A percentile compares a stretch with the other conserved stretches of the same genome.
Evolutionary conservation across 2,113 vertebrate genomes (phyloP).

Genomic region (Vimba vimba): DNA sequence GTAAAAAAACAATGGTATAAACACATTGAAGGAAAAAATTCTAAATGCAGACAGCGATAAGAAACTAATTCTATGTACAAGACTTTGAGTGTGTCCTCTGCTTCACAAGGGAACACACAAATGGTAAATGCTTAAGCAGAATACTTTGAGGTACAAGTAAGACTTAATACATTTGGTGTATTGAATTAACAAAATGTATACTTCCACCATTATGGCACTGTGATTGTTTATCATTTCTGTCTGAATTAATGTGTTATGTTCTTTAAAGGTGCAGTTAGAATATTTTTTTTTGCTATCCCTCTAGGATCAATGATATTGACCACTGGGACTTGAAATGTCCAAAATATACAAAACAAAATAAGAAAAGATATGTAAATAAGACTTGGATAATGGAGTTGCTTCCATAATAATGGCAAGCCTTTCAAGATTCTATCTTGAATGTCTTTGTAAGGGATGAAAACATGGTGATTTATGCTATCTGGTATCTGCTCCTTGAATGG

Average conservation of each 20-base stretch:
- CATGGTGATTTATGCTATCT: background rate
- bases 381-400: constrained; percentile 41
- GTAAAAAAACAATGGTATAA: constrained; percentile 53
- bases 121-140: constrained; percentile 50
- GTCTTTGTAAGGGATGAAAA: background rate
- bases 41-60: constrained; percentile 43
- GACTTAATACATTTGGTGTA: constrained; percentile 32
- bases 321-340: constrained; percentile 19
- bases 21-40: constrained; percentile 42
- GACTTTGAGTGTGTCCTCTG: constrained; percentile 39
- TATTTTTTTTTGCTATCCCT: constrained; percentile 32
- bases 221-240: constrained; percentile 25
- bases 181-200: constrained; percentile 37
- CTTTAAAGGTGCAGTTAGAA: constrained; percentile 47
- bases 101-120: constrained; percentile 24
- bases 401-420: constrained; percentile 9
- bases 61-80: constrained; percentile 57
- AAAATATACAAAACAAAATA: constrained; percentile 37
- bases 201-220: constrained; percentile 53
- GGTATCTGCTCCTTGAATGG: background rate
- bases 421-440: background rate
- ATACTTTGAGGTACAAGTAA: constrained; percentile 49
- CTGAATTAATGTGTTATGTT: constrained; percentile 24
- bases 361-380: constrained; percentile 49
- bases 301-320: constrained; percentile 49